phyloP scores from a whole-genome alignment of 2,888 invertebrate genomes.

The Folsomia candida region DNA sequence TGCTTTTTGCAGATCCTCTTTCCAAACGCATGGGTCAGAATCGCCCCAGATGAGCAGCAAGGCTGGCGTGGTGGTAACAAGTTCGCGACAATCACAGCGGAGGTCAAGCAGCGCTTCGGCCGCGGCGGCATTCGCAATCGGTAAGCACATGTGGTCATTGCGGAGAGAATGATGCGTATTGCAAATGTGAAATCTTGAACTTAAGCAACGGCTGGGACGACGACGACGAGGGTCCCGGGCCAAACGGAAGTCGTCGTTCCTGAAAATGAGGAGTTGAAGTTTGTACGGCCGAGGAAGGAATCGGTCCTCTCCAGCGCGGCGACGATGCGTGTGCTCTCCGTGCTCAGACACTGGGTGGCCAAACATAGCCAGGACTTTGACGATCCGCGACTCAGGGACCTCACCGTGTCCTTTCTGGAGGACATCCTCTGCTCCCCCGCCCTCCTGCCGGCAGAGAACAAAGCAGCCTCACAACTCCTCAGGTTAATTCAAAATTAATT shows the following conservation, averaged over 20 bases:
- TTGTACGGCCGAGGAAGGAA: conserved; percentile 60
- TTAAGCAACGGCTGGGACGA: conserved; percentile 52
- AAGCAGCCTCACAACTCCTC: conserved; percentile 78
- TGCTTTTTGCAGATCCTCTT: conserved; percentile 59
- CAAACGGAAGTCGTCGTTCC: conserved; percentile 52
- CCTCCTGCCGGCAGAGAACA: conserved; percentile 81
- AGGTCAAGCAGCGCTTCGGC: conserved; percentile 84
- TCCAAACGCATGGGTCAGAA: conserved; percentile 59
- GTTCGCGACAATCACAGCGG: conserved; percentile 80
- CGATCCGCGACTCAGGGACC: conserved; percentile 60
- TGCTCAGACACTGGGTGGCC: conserved; percentile 85
- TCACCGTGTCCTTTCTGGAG: conserved; percentile 81
- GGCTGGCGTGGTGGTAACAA: conserved; percentile 87
- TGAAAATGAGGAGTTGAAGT: conserved; percentile 53
- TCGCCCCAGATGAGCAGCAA: conserved; percentile 64
- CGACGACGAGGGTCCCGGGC: conserved; percentile 49
- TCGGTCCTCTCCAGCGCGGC: conserved; percentile 87
- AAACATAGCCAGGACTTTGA: conserved; percentile 71
- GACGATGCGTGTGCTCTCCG: conserved; percentile 87
- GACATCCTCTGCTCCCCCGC: conserved; percentile 82
- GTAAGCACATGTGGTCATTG: not conserved
- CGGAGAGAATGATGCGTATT: no score
- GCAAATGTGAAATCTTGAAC: not conserved
- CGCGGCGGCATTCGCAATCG: conserved; percentile 82
- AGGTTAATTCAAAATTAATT: no score